phyloP scores from a whole-genome alignment of 2,888 invertebrate genomes.

The Protonemura montana region DNA sequence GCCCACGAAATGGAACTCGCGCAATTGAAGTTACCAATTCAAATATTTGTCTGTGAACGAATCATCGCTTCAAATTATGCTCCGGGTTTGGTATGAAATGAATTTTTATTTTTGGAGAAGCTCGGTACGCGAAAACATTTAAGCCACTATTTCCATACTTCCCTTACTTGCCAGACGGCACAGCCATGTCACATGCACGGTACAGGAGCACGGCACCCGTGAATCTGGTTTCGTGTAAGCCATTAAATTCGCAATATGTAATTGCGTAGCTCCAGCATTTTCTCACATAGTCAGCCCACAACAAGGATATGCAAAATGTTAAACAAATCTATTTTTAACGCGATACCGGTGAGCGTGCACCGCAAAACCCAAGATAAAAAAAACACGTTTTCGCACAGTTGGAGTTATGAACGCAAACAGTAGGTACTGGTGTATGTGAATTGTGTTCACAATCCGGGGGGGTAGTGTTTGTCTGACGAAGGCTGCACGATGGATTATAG shows the following conservation, averaged over 20 bases:
- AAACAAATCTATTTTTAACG: neutral
- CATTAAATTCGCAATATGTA: neutral
- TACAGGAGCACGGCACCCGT: neutral
- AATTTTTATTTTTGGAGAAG: too few relatives aligned
- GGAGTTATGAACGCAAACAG: neutral
- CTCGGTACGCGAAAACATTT: too few relatives aligned
- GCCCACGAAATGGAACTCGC: neutral
- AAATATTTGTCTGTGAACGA: neutral
- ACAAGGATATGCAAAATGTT: neutral
- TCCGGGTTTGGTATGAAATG: neutral
- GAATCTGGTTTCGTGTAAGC: neutral
- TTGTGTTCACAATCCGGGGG: neutral
- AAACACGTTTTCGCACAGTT: neutral
- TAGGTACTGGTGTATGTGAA: neutral
- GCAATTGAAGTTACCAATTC: neutral
- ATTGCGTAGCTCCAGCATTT: neutral
- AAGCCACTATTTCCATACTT: too few relatives aligned
- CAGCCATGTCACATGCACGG: neutral
- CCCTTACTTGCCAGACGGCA: too few relatives aligned
- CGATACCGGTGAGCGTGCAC: neutral
- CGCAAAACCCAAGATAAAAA: neutral
- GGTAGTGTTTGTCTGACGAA: neutral
- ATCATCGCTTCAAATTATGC: neutral
- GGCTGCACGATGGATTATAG: slow-evolving; percentile 3
- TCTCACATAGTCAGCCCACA: neutral